Conservation (phyloP, 2,797 vertebrate species). For the Urosaurus nigricauda region DNA sequence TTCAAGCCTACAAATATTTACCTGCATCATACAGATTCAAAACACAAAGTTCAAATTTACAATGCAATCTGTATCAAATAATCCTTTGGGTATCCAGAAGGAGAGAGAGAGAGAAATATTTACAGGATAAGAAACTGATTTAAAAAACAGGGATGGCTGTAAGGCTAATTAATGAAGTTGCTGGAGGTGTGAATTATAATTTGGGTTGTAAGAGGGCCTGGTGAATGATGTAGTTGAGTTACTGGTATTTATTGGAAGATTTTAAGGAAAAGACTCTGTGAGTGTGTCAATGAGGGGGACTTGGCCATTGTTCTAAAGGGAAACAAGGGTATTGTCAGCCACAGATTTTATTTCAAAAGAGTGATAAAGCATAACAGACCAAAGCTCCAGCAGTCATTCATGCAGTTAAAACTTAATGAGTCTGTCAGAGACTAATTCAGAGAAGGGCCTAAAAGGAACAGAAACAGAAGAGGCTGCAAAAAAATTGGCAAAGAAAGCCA, state of each 20-base stretch:
- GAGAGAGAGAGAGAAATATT: background rate
- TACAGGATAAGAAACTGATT: constrained; percentile 42
- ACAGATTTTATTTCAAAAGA: background rate
- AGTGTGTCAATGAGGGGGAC: background rate
- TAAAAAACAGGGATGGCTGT: constrained; percentile 33
- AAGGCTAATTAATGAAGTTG: constrained; percentile 53
- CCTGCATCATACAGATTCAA: constrained; percentile 27
- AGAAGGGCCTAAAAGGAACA: background rate
- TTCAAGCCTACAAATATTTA: constrained; percentile 68
- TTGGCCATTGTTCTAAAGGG: background rate
- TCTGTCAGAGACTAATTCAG: background rate
- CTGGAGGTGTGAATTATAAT: constrained; percentile 35
- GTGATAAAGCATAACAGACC: background rate
- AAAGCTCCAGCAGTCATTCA: background rate
- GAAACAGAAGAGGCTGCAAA: background rate
- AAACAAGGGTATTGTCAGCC: background rate
- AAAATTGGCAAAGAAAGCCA: background rate
- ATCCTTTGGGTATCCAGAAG: constrained; percentile 30
- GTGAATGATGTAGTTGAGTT: constrained; percentile 9
- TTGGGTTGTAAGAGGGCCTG: constrained; percentile 29
- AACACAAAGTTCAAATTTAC: constrained; percentile 59
- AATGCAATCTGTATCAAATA: constrained; percentile 33
- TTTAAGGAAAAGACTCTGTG: constrained; percentile 12
- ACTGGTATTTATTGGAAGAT: constrained; percentile 30
- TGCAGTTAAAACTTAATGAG: background rate